Conservation (phyloP, 1,140 invertebrate species). For the Thaumatotibia leucotreta region DNA sequence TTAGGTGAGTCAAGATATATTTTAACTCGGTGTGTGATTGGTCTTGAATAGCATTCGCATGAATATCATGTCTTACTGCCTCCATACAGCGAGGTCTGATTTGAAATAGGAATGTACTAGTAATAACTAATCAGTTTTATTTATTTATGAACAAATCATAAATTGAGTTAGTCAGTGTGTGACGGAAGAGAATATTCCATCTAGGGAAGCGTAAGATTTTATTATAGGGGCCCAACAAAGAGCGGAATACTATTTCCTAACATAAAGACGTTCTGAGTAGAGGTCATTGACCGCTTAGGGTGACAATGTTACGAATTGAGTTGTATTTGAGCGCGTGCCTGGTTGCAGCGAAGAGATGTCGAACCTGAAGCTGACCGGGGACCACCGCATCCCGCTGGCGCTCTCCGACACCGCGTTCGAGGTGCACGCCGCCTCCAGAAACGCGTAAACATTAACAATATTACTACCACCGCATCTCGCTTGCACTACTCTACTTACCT, state of each 20-base stretch:
- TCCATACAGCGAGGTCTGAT: not conserved
- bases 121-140: not conserved
- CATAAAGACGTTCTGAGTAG: no score
- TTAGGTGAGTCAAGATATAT: slow-evolving; percentile 76
- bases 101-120: not conserved
- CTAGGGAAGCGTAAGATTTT: not conserved
- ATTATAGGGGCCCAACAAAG: no score
- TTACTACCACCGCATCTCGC: slow-evolving; percentile 38
- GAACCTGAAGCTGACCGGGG: slow-evolving; percentile 66
- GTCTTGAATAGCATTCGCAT: not conserved
- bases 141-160: not conserved
- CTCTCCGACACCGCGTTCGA: slow-evolving; percentile 72
- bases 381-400: slow-evolving; percentile 70
- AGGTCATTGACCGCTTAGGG: not conserved
- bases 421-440: slow-evolving; percentile 68
- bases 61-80: not conserved
- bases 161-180: not conserved
- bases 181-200: not conserved
- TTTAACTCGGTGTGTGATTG: slow-evolving; percentile 1
- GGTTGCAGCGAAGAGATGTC: slow-evolving; percentile 73
- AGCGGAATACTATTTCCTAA: no score
- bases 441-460: slow-evolving; percentile 58
- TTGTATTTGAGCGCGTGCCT: slow-evolving; percentile 29
- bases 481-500: slow-evolving; percentile 28
- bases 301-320: not conserved